Base-by-base conservation (phyloP, 2,888 invertebrate species). In the Campoletis raptor region DNA sequence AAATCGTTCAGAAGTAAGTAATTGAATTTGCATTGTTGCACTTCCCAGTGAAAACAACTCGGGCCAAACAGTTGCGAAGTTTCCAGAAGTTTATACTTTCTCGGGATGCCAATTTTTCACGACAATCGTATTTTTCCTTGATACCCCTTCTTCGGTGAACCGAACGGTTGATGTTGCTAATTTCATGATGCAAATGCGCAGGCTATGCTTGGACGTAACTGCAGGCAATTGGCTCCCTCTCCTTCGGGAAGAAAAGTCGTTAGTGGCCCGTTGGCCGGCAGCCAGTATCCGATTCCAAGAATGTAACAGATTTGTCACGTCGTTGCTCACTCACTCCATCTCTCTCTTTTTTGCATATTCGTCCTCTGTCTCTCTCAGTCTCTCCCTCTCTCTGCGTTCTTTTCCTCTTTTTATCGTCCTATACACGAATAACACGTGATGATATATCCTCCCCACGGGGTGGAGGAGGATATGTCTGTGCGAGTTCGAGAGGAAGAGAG, bases 221-320 rank as follows among this genome's bases (percentile, higher is more conserved):
- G 76, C 80, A 83, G 72, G 83, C 81, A 80, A 80, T 72, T 21
- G 72, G 61, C 61, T 40, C 64, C 80, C 76, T 93, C 92, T 91
- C 92, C 91, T 92, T 91, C 91, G 92, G 90, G 89, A 83, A 92
- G 92, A 92, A 93, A 92, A 92, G 92, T 92, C 90, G 92, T 92
- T 92, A 92, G 91, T 89, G 89, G 89, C 82, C 85, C 69, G 83
- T 91, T 93, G 93, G 94, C 93, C 79, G 73, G 21, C 24, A 74
- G 92, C 94, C 93, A 94, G 91, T 90, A 90, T 91, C 88, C 90
- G 90, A 85, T 93, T 94, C 92, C 92, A 92, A 92, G 92, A 92
- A 92, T 92, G 91, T 92, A 92, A 92, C 92, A 91, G 91, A 93
- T 93, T 93, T 92, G 92, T 92, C 92, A 92, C 90, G 90, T 90